Evolutionary conservation across 30 jellyfish, hydroid and myxozoan species (phyloP), one percentile per base, ranked within the genome.

Genomic region (Aurelia coerulea): DNA sequence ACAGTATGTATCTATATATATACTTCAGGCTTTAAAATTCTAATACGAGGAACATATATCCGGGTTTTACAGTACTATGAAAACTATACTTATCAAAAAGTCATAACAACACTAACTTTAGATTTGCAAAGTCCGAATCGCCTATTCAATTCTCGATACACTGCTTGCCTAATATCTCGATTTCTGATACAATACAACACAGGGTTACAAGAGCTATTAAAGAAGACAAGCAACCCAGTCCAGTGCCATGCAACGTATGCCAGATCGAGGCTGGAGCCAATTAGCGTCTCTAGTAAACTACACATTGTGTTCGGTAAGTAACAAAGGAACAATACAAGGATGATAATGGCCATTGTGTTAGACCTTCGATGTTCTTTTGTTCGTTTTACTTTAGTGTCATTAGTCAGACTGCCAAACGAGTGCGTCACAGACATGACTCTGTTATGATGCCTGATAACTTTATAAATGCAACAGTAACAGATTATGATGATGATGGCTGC

Each of bases 161-260:
- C 51, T 12, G 83, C 84, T 3, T 37, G 69, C 73, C 91, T 68
- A 16, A 81, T 68, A 31, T 81, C 91, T 39, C 84, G 71, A 76
- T 60, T 81, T 19, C 84, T 49, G 11, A 81, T 42, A 76, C 84
- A 81, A 53, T 81, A 81, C 56, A 81, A 52, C 54, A 81, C 16
- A 12, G 91, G 91, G 84, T 81, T 81, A 50, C 71, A 33, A n/a
- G 91, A 81, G 78, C 91, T 81, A 66, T 81, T 81, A n/a, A 71
- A 32, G 23, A 81, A 81, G 56, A 81, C 84, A 3, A 81, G 80
- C 68, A 81, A 51, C 13, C 91, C 78, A 19, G 91, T 81, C 91
- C 91, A 81, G 5, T 69, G 84, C 84, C 76, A 68, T 4, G 84
- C 91, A 53, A 69, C 84, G 37, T 81, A 81, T 19, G 84, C 84